Conservation (phyloP, 2,113 vertebrate genomes). For the Perca schrenkii region DNA sequence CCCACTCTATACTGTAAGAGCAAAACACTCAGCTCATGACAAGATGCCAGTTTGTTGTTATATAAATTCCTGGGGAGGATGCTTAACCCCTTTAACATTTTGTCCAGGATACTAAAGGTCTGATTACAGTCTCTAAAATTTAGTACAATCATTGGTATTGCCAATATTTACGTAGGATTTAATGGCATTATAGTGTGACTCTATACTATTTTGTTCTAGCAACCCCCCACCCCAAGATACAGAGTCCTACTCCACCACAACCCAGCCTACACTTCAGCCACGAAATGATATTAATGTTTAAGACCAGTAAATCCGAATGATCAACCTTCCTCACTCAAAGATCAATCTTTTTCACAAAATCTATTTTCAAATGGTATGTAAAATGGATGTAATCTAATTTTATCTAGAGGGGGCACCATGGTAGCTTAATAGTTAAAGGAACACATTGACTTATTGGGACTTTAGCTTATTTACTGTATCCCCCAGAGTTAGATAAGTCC, state of each 20-base stretch:
- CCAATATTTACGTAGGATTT: constrained; percentile 45
- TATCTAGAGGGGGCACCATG: not conserved
- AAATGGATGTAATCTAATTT: not conserved
- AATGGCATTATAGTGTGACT: constrained; percentile 25
- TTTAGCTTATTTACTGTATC: no score
- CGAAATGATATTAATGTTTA: not conserved
- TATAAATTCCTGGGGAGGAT: not conserved
- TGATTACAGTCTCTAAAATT: constrained; percentile 8
- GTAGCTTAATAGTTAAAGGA: not conserved
- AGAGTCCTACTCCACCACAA: not conserved
- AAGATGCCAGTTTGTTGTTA: not conserved
- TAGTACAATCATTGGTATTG: not conserved
- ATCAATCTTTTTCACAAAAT: not conserved
- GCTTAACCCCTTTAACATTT: constrained; percentile 15
- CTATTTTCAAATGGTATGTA: not conserved
- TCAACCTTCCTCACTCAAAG: no score
- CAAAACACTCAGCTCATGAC: constrained; percentile 11
- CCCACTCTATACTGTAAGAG: not conserved
- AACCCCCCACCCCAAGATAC: not conserved
- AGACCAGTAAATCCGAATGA: not conserved
- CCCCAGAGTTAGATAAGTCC: no score
- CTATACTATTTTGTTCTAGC: not conserved
- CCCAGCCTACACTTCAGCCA: not conserved
- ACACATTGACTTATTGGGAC: no score
- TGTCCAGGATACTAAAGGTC: constrained; percentile 23